A percentile compares a stretch with the other conserved stretches of the same genome.
Conservation (phyloP, 2,113 vertebrate species). For the Callopanchax toddi region DNA sequence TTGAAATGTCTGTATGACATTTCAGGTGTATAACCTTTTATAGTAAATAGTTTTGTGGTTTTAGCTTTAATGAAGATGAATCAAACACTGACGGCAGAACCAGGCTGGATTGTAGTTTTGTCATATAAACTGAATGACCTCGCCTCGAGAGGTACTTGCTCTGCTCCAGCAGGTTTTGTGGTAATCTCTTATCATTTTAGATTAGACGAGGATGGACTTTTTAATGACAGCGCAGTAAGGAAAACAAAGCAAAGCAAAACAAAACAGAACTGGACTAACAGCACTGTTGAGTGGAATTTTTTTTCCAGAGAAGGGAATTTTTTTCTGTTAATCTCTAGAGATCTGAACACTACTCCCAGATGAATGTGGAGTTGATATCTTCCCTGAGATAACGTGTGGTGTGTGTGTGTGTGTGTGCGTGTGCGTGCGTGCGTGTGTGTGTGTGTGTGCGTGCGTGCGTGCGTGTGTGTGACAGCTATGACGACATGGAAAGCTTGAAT, state of each 20-base stretch:
- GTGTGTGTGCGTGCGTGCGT: constrained; percentile 6
- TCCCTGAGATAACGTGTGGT: constrained; percentile 23
- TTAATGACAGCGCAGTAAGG: not conserved
- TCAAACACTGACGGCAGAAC: not conserved
- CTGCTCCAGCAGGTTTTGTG: not conserved
- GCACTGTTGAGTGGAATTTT: constrained; percentile 7
- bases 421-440: constrained; percentile 1
- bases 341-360: constrained; percentile 37
- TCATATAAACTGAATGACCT: not conserved
- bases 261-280: not conserved
- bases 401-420: not conserved
- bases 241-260: not conserved
- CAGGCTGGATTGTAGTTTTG: not conserved
- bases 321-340: constrained; percentile 38
- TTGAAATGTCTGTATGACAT: too few species aligned
- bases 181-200: not conserved
- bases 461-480: constrained; percentile 20
- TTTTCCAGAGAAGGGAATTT: constrained; percentile 33
- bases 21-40: too few species aligned
- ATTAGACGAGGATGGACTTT: not conserved
- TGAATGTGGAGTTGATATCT: constrained; percentile 49
- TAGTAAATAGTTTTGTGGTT: not conserved
- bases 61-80: not conserved
- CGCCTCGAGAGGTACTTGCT: not conserved
- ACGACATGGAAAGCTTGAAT: constrained; percentile 66